Conservation (phyloP, 2,888 invertebrate species). For the Tinea semifulvella region DNA sequence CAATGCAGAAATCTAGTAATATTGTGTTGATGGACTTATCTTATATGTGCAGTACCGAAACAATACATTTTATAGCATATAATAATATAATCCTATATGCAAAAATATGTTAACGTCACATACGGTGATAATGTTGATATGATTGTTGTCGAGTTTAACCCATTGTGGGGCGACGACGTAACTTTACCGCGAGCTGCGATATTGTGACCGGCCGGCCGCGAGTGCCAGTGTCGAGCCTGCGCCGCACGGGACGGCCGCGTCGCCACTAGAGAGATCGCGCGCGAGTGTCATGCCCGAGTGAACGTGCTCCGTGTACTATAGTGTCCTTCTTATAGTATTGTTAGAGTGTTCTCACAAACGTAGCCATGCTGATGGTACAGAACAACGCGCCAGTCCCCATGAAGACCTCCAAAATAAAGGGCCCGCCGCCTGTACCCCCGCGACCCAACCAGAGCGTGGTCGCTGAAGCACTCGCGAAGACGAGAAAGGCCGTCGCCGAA, state of each 20-base stretch:
- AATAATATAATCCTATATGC: not conserved
- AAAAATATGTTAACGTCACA: slow-evolving; percentile 3
- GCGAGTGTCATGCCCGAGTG: slow-evolving; percentile 18
- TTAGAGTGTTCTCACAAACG: slow-evolving; percentile 44
- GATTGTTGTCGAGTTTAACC: slow-evolving; percentile 7
- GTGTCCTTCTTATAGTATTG: slow-evolving; percentile 54
- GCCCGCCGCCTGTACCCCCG: slow-evolving; percentile 84
- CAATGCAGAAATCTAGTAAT: too few relatives aligned
- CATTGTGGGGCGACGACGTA: slow-evolving; percentile 1
- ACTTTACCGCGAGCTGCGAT: slow-evolving; percentile 15
- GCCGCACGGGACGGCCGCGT: slow-evolving; percentile 24
- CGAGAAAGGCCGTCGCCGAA: slow-evolving; percentile 62
- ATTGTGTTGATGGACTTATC: too few relatives aligned
- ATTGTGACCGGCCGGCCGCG: slow-evolving; percentile 32
- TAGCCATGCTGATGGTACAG: slow-evolving; percentile 60
- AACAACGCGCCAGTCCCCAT: slow-evolving; percentile 62
- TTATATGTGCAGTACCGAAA: too few relatives aligned
- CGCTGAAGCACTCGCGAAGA: slow-evolving; percentile 76
- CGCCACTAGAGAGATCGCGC: not conserved
- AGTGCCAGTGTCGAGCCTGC: slow-evolving; percentile 39
- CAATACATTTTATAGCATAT: too few relatives aligned
- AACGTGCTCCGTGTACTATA: slow-evolving; percentile 61
- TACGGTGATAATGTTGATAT: not conserved
- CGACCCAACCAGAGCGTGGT: slow-evolving; percentile 78
- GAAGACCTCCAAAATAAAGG: slow-evolving; percentile 60